Conservation (phyloP, 2,113 vertebrate species). For the Carollia perspicillata region DNA sequence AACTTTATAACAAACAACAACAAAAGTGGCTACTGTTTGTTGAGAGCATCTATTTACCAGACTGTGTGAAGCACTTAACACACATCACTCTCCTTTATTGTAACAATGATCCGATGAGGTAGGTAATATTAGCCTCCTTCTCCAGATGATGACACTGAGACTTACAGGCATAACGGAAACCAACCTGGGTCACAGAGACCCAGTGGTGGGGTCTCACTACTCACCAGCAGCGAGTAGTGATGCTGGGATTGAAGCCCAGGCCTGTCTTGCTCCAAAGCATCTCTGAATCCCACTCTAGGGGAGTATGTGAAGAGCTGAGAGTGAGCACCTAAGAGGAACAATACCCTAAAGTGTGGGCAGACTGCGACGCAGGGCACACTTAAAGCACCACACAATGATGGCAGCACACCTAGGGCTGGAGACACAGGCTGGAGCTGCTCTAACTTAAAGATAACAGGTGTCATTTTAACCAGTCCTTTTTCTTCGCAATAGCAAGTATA, state of each 20-base stretch:
- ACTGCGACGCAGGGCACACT: background rate
- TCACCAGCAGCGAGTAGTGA: background rate
- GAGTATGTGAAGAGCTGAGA: fast-evolving
- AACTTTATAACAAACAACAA: background rate
- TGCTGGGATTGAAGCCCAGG: background rate
- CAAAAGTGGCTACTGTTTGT: background rate
- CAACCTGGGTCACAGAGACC: background rate
- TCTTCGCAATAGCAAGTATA: background rate
- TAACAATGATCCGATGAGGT: background rate
- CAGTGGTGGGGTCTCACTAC: too few relatives aligned
- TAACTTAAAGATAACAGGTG: background rate
- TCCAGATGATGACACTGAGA: background rate
- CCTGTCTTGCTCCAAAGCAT: background rate
- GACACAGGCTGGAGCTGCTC: background rate
- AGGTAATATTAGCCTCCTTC: background rate
- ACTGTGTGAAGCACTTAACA: background rate
- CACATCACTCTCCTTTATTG: background rate
- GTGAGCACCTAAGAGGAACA: background rate
- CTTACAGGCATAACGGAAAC: background rate
- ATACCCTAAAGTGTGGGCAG: fast-evolving
- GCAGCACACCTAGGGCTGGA: background rate
- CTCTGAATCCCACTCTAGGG: background rate
- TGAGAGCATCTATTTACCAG: background rate
- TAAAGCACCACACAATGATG: fast-evolving
- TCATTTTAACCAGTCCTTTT: background rate